Percentiles rank a stretch among this genome's conserved stretches.
Conservation (phyloP, 2,888 invertebrate genomes). For the Drosophila rellima region DNA sequence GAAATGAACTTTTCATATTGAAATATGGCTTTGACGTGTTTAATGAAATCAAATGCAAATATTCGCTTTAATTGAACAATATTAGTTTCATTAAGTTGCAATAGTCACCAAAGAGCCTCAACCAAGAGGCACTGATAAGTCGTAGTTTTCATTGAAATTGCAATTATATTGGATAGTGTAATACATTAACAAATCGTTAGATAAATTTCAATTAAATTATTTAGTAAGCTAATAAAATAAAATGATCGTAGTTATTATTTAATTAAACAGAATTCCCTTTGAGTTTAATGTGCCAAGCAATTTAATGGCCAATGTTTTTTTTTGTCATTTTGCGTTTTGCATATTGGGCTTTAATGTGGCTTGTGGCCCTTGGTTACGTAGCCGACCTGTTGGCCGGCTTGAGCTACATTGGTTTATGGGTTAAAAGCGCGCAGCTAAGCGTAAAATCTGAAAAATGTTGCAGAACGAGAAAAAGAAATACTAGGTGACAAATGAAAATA, state of each 20-base stretch:
- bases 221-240: too few relatives aligned
- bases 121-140: background rate
- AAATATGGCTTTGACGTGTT: constrained; percentile 4
- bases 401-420: constrained; percentile 10
- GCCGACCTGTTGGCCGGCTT: constrained; percentile 14
- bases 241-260: too few relatives aligned
- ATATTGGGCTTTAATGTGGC: constrained; percentile 32
- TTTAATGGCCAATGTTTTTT: constrained; percentile 37
- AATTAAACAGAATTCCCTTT: constrained; percentile 32
- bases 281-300: constrained; percentile 21
- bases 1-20: background rate
- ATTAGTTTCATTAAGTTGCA: constrained; percentile 3
- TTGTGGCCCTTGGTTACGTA: constrained; percentile 10
- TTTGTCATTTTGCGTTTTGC: constrained; percentile 23
- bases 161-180: too few relatives aligned
- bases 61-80: constrained; percentile 8
- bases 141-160: too few relatives aligned
- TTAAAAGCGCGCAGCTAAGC: constrained; percentile 11
- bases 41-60: constrained; percentile 2
- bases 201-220: too few relatives aligned
- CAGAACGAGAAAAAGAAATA: background rate
- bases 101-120: background rate
- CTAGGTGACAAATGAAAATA: constrained; percentile 42
- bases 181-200: too few relatives aligned
- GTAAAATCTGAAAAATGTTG: constrained; percentile 13